Conservation (phyloP, 1,140 invertebrate genomes). For the Drosophila parvula region DNA sequence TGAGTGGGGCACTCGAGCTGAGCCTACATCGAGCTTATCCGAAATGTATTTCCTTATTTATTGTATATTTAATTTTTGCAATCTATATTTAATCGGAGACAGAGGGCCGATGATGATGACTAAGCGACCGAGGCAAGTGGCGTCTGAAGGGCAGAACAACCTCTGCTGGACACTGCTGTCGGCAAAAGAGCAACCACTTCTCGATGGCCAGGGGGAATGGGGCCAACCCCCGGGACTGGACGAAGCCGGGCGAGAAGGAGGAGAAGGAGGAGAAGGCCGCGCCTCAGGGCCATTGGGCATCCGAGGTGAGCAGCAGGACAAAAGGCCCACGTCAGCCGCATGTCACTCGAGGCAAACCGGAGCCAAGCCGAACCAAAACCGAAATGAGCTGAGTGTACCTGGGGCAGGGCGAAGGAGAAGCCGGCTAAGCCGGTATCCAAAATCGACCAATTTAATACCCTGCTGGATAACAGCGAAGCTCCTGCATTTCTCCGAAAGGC, state of each 20-base stretch:
- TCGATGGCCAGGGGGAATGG: not conserved
- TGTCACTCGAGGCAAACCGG: constrained; percentile 66
- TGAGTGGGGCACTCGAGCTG: not conserved
- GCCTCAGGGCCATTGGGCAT: constrained; percentile 40
- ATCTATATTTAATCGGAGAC: constrained; percentile 38
- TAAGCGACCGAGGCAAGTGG: constrained; percentile 28
- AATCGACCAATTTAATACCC: not conserved
- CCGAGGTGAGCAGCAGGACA: constrained; percentile 34
- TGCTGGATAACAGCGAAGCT: not conserved
- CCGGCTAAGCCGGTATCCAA: not conserved
- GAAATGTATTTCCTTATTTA: not conserved
- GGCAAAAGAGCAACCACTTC: constrained; percentile 47
- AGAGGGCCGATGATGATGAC: constrained; percentile 36
- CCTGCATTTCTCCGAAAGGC: too few species aligned
- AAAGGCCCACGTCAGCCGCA: constrained; percentile 68
- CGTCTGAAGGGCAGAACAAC: constrained; percentile 8
- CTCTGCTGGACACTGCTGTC: constrained; percentile 50
- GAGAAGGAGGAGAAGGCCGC: not conserved
- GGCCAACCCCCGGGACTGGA: constrained; percentile 7
- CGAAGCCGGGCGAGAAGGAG: not conserved
- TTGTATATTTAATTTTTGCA: not conserved
- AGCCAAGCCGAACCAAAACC: constrained; percentile 40
- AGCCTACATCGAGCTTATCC: not conserved
- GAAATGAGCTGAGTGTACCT: not conserved
- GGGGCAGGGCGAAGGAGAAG: not conserved